Percentiles rank a stretch among this genome's conserved stretches.
phyloP scores from a whole-genome alignment of 2,797 vertebrate species.

The Eulemur mongoz region DNA sequence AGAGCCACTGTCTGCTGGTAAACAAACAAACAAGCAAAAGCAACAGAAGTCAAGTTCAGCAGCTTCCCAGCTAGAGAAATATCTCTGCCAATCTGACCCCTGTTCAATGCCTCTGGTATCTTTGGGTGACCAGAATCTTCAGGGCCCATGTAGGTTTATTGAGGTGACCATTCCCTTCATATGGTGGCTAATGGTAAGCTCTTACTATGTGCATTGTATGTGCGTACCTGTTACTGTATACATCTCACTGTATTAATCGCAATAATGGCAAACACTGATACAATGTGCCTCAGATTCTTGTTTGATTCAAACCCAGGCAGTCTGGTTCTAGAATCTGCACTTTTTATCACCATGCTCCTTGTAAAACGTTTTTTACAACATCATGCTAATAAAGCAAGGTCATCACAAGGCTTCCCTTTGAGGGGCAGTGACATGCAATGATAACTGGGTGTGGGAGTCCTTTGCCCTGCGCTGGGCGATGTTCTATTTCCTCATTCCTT shows the following conservation, averaged over 20 bases:
- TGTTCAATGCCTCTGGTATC: background rate
- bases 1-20: background rate
- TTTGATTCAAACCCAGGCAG: background rate
- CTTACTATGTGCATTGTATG: background rate
- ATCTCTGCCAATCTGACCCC: background rate
- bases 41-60: background rate
- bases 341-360: background rate
- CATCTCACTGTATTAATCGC: background rate
- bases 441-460: background rate
- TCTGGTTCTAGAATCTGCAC: background rate
- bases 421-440: background rate
- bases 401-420: background rate
- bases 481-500: background rate
- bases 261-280: background rate
- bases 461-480: background rate
- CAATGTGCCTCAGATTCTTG: background rate
- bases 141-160: background rate
- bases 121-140: background rate
- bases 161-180: background rate
- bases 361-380: background rate
- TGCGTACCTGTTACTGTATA: accelerated
- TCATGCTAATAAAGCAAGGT: background rate
- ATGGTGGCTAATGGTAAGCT: background rate
- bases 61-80: conserved; percentile 26
- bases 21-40: background rate